Percentiles rank a stretch among this genome's conserved stretches.
Conservation (phyloP, 2,888 invertebrate genomes). For the Eupeodes luniger region DNA sequence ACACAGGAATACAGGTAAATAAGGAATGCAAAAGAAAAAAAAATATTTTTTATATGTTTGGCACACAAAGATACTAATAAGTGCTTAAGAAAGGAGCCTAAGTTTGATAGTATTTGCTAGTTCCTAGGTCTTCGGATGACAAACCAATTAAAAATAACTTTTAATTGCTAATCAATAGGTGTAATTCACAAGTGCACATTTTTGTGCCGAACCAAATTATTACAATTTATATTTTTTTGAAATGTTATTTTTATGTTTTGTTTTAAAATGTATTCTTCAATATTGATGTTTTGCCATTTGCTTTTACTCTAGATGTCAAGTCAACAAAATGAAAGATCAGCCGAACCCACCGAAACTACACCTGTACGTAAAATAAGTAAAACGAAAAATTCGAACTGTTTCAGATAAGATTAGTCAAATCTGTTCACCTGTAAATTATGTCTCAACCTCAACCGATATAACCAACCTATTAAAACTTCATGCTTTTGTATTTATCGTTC, state of each 20-base stretch:
- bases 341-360: slow-evolving; percentile 84
- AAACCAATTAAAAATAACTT: too few relatives aligned
- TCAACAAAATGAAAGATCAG: slow-evolving; percentile 86
- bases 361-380: slow-evolving; percentile 84
- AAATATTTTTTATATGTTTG: too few relatives aligned
- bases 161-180: too few relatives aligned
- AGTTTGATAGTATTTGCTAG: too few relatives aligned
- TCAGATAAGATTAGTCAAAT: slow-evolving; percentile 29
- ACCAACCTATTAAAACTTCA: slow-evolving; percentile 9
- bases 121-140: too few relatives aligned
- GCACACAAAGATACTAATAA: too few relatives aligned
- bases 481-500: slow-evolving; percentile 30
- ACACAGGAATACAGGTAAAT: too few relatives aligned
- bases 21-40: too few relatives aligned
- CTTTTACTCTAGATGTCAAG: slow-evolving; percentile 87
- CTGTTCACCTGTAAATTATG: slow-evolving; percentile 36
- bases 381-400: slow-evolving; percentile 15
- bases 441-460: slow-evolving; percentile 7
- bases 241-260: slow-evolving; percentile 18
- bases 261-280: slow-evolving; percentile 31
- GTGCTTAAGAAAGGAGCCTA: too few relatives aligned
- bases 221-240: neutral
- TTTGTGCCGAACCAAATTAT: slow-evolving; percentile 17
- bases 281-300: slow-evolving; percentile 77
- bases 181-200: neutral